phyloP scores from a whole-genome alignment of 2,797 vertebrate species.

The Nyctalus aviator region DNA sequence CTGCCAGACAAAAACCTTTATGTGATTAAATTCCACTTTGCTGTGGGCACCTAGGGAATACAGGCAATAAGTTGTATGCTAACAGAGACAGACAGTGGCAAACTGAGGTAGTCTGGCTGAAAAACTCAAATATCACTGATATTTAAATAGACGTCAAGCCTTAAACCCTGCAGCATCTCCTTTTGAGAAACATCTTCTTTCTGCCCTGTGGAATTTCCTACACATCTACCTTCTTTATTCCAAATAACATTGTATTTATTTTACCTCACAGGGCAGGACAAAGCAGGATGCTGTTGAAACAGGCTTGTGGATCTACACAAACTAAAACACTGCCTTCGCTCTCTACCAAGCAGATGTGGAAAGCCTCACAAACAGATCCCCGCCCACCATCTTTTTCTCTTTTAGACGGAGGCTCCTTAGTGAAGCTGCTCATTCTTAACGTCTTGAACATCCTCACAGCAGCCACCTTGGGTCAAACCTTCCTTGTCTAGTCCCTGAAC shows the following conservation, averaged over 20 bases:
- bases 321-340: background rate
- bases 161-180: background rate
- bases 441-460: background rate
- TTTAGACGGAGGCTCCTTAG: background rate
- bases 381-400: background rate
- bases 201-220: constrained; percentile 10
- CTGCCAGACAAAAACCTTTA: background rate
- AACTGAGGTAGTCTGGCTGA: background rate
- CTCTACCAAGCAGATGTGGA: background rate
- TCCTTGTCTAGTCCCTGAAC: background rate
- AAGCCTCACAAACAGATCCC: background rate
- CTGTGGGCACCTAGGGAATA: background rate
- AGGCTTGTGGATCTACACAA: background rate
- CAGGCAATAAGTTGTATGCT: constrained; percentile 18
- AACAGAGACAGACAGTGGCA: background rate
- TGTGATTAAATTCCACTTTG: background rate
- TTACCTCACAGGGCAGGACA: background rate
- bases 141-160: constrained; percentile 30
- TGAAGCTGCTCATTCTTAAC: constrained; percentile 5
- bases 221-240: background rate
- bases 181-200: constrained; percentile 53
- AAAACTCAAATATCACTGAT: constrained; percentile 14
- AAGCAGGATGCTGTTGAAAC: background rate
- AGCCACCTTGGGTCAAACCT: background rate
- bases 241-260: constrained; percentile 30